Conservation (phyloP, 2,888 invertebrate genomes). For the Galerucella calmariensis region DNA sequence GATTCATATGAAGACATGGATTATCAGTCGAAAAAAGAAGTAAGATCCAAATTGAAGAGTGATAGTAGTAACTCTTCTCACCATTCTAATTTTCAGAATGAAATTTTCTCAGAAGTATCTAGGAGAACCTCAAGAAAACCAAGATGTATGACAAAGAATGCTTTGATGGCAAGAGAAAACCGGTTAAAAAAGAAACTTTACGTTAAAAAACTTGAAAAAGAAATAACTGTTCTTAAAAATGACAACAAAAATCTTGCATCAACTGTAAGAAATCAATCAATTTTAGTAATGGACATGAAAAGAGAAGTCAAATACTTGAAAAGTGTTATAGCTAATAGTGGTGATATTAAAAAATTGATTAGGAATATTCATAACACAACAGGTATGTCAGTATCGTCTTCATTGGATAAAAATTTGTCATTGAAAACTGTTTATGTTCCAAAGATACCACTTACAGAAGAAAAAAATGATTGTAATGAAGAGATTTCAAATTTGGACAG, state of each 20-base stretch:
- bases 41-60: slow-evolving; percentile 29
- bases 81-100: slow-evolving; percentile 35
- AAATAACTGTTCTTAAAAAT: slow-evolving; percentile 61
- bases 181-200: slow-evolving; percentile 72
- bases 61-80: slow-evolving; percentile 19
- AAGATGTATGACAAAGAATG: slow-evolving; percentile 68
- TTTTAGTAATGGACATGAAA: slow-evolving; percentile 65
- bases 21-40: slow-evolving; percentile 33
- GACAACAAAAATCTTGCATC: slow-evolving; percentile 67
- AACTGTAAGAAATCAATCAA: slow-evolving; percentile 66
- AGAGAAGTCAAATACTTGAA: slow-evolving; percentile 69
- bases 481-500: slow-evolving; percentile 6
- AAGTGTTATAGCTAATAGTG: slow-evolving; percentile 68
- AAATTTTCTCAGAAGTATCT: neutral
- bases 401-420: slow-evolving; percentile 56
- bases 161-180: slow-evolving; percentile 72
- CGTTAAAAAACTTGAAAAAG: slow-evolving; percentile 68
- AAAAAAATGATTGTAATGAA: slow-evolving; percentile 43
- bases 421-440: slow-evolving; percentile 49
- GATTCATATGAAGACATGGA: slow-evolving; percentile 36
- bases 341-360: slow-evolving; percentile 67
- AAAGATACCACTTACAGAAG: slow-evolving; percentile 44
- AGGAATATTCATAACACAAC: slow-evolving; percentile 63
- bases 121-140: slow-evolving; percentile 55
- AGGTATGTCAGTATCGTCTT: slow-evolving; percentile 61